Percentiles rank a stretch among this genome's conserved stretches.
These are phyloP conservation scores for Imbricaverruca yamaguchii DNA, from an alignment of 2,888 invertebrate species.

Conservation along the genomic window DNA sequence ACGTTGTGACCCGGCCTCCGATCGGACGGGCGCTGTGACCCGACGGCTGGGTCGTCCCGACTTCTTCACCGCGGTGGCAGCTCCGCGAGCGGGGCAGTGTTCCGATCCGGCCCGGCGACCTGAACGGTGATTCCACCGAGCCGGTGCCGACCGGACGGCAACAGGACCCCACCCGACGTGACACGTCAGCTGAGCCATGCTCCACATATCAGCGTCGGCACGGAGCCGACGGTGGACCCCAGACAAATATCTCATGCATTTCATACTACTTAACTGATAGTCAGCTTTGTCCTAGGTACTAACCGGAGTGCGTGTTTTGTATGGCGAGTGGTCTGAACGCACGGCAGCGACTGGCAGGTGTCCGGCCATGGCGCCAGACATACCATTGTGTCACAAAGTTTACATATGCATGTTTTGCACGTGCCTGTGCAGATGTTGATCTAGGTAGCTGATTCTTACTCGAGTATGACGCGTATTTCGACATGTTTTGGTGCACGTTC, in stretches of 20 bases:
- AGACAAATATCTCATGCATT: slow-evolving; percentile 15
- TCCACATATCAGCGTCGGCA: neutral
- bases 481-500: too few species aligned
- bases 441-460: neutral
- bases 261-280: neutral
- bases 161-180: too few species aligned
- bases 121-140: too few species aligned
- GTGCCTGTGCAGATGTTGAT: neutral
- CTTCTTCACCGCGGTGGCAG: too few species aligned
- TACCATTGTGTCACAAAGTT: neutral
- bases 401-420: neutral
- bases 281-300: neutral
- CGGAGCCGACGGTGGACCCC: neutral
- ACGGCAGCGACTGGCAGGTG: too few species aligned
- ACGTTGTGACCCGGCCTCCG: too few species aligned
- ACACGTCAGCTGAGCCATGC: too few species aligned
- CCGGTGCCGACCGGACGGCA: too few species aligned
- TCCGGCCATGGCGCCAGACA: neutral
- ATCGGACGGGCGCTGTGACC: too few species aligned
- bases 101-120: too few species aligned
- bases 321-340: neutral
- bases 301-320: neutral
- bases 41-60: too few species aligned
- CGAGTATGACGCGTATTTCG: neutral
- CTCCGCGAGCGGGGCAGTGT: too few species aligned